A percentile compares a stretch with the other conserved stretches of the same genome.
Evolutionary conservation across 2,888 invertebrate genomes (phyloP).

Genomic region (Chrysomela aeneicollis): DNA sequence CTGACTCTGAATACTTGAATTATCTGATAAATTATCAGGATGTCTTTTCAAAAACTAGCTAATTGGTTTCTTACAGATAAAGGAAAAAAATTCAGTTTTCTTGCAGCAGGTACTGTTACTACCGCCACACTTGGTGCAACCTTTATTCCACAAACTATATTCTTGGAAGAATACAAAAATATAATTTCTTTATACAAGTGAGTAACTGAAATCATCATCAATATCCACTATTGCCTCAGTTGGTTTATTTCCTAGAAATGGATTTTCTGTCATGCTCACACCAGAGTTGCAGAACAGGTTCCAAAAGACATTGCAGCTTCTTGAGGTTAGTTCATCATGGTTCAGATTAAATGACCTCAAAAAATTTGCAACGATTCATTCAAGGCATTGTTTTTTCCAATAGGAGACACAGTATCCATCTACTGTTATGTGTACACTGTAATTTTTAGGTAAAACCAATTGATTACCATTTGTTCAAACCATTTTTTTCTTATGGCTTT

Average conservation of each 20-base stretch:
- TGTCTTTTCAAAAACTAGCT: conserved; percentile 44
- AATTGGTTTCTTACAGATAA: conserved; percentile 66
- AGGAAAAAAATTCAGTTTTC: conserved; percentile 66
- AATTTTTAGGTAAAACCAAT: conserved; percentile 58
- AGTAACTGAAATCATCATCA: conserved; percentile 36
- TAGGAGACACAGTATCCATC: no score
- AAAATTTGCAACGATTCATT: no score
- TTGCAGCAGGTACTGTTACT: conserved; percentile 61
- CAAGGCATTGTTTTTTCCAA: no score
- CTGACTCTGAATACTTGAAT: no score
- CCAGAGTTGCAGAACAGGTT: conserved; percentile 63
- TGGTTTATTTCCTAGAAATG: conserved; percentile 64
- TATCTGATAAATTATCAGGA: conserved; percentile 2
- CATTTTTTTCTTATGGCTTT: conserved; percentile 78
- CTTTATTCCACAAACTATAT: conserved; percentile 69
- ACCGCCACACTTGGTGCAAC: conserved; percentile 61
- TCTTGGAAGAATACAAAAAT: conserved; percentile 69
- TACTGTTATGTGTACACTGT: no score
- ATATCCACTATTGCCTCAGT: conserved; percentile 17
- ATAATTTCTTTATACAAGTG: conserved; percentile 73
- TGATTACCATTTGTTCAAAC: conserved; percentile 65
- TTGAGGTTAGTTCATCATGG: conserved; percentile 61
- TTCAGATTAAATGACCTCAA: no score
- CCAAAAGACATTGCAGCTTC: conserved; percentile 67
- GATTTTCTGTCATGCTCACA: conserved; percentile 66